Percentiles rank a stretch among this genome's conserved stretches.
Evolutionary conservation across 1,140 invertebrate species (phyloP).

Genomic region (Habropoda laboriosa): DNA sequence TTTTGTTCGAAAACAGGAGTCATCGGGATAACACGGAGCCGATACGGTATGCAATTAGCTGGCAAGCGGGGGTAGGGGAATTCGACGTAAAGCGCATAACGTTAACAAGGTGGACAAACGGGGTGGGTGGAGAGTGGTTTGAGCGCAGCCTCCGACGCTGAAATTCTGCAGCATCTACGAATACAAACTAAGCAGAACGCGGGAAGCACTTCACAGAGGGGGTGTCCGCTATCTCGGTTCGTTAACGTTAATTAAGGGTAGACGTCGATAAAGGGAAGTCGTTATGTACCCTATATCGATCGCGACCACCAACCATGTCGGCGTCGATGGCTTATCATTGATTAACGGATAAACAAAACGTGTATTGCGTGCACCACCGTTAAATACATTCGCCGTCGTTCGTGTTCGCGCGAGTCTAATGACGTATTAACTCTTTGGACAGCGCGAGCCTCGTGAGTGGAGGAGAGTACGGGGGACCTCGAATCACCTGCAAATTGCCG

Average conservation of each 20-base stretch:
- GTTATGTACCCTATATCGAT: conserved; percentile 47
- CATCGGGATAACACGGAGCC: conserved; percentile 7
- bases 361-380: conserved; percentile 15
- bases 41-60: conserved; percentile 30
- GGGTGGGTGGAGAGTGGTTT: too few relatives aligned
- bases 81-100: conserved; percentile 35
- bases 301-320: neutral
- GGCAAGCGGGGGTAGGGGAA: conserved; percentile 16
- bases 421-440: conserved; percentile 31
- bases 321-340: conserved; percentile 49
- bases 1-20: too few relatives aligned
- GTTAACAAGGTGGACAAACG: conserved; percentile 51
- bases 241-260: conserved; percentile 56
- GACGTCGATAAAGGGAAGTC: conserved; percentile 53
- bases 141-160: neutral
- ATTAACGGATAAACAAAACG: conserved; percentile 54
- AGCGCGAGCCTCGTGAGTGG: neutral
- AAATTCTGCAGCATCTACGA: conserved; percentile 43
- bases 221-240: conserved; percentile 51
- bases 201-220: conserved; percentile 6
- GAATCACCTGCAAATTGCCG: neutral
- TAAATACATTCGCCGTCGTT: neutral
- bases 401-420: conserved; percentile 3
- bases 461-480: too few relatives aligned
- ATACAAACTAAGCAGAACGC: conserved; percentile 40